phyloP scores from a whole-genome alignment of 2,888 invertebrate species.

The Pyrrhia umbra region DNA sequence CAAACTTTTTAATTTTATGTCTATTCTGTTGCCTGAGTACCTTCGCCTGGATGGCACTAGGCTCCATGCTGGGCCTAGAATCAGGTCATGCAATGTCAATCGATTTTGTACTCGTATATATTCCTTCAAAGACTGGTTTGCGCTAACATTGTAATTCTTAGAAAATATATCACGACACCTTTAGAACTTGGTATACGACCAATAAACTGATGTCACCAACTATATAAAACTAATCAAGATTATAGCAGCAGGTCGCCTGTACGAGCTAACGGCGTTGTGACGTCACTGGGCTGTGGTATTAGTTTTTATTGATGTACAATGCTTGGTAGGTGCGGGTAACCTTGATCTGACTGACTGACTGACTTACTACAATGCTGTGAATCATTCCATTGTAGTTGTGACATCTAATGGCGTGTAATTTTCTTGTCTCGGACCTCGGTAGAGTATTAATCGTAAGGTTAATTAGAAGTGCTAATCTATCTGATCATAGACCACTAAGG shows the following conservation, averaged over 20 bases:
- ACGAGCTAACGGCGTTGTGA: conserved; percentile 42
- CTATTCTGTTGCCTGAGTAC: too few relatives aligned
- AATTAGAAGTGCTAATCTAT: conserved; percentile 14
- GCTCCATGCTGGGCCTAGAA: too few relatives aligned
- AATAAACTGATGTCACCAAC: conserved; percentile 46
- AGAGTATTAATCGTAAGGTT: conserved; percentile 18
- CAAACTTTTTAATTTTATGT: too few relatives aligned
- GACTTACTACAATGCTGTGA: conserved; percentile 52
- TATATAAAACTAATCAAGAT: conserved; percentile 40
- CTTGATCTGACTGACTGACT: conserved; percentile 47
- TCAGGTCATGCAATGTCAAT: too few relatives aligned
- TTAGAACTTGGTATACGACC: conserved; percentile 29
- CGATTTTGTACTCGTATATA: too few relatives aligned
- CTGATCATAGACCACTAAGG: background rate
- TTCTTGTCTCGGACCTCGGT: conserved; percentile 14
- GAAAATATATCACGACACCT: conserved; percentile 28
- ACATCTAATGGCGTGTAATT: conserved; percentile 32
- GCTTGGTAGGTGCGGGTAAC: conserved; percentile 34
- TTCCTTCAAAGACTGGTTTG: background rate
- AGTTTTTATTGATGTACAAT: conserved; percentile 47
- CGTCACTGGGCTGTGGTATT: conserved; percentile 38
- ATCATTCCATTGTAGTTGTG: conserved; percentile 52
- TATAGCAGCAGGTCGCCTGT: conserved; percentile 23
- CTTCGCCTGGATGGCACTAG: too few relatives aligned
- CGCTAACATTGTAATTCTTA: conserved; percentile 31